Evolutionary conservation across 2,113 vertebrate species (phyloP).

Genomic region (Bambusicola thoracicus): DNA sequence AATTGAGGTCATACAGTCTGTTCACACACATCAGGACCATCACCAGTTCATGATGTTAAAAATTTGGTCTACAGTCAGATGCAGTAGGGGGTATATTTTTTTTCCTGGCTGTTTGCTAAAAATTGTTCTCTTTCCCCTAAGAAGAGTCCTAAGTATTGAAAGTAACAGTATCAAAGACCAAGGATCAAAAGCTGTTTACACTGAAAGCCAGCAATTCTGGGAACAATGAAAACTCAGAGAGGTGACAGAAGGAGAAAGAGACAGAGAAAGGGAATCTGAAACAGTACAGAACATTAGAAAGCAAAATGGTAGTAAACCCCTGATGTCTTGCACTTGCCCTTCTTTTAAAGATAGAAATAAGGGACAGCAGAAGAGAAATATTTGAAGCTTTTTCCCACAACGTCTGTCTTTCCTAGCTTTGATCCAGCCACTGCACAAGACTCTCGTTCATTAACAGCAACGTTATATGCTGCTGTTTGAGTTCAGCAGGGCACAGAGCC

Average conservation of each 20-base stretch:
- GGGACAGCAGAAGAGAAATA: conserved; percentile 5
- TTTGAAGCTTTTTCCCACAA: background rate
- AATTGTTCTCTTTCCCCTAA: background rate
- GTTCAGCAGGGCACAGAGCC: conserved; percentile 7
- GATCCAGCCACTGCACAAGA: background rate
- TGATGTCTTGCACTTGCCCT: background rate
- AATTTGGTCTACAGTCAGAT: background rate
- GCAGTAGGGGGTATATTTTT: background rate
- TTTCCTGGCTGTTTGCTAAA: background rate
- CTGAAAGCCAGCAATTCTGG: background rate
- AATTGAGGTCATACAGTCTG: background rate
- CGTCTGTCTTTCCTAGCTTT: background rate
- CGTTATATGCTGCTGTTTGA: background rate
- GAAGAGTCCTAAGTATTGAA: background rate
- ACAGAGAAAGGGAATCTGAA: background rate
- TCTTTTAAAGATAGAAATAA: conserved; percentile 10
- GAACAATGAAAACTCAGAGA: background rate
- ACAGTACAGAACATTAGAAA: background rate
- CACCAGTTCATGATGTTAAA: background rate
- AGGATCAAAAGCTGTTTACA: background rate
- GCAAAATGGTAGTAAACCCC: conserved; percentile 2
- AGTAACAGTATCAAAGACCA: background rate
- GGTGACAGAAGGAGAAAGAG: background rate
- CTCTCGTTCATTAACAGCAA: background rate
- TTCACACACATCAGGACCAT: background rate